These are phyloP conservation scores for Hecatera dysodea DNA, from an alignment of 2,888 invertebrate species.

Conservation along the genomic window DNA sequence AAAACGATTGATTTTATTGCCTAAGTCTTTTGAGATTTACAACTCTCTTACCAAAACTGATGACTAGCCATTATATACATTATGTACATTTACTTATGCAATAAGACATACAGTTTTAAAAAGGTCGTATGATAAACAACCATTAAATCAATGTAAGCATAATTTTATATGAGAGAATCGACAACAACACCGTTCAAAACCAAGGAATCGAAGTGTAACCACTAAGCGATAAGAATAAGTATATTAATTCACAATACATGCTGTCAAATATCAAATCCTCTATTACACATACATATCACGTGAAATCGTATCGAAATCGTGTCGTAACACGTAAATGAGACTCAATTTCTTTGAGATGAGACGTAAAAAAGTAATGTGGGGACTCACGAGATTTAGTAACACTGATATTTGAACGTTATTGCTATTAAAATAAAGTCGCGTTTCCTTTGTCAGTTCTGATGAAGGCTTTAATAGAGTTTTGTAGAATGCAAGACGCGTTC, in stretches of 20 bases:
- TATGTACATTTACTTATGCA: background rate
- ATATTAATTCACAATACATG: conserved; percentile 47
- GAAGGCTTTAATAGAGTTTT: conserved; percentile 78
- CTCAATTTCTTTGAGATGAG: conserved; percentile 77
- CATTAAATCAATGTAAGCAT: conserved; percentile 14
- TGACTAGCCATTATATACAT: too few species aligned
- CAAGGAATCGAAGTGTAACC: conserved; percentile 31
- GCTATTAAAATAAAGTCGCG: conserved; percentile 15
- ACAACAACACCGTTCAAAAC: background rate
- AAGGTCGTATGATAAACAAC: background rate
- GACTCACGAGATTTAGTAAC: conserved; percentile 27
- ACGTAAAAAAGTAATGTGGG: conserved; percentile 77
- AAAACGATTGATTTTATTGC: background rate
- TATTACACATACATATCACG: conserved; percentile 52
- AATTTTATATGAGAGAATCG: conserved; percentile 29
- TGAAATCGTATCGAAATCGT: conserved; percentile 73
- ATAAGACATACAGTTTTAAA: background rate
- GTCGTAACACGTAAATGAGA: conserved; percentile 71
- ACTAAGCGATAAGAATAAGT: conserved; percentile 38
- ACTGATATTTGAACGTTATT: conserved; percentile 15
- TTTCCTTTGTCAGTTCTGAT: conserved; percentile 23
- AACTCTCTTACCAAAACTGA: background rate
- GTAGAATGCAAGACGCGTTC: conserved; percentile 79
- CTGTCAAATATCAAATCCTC: conserved; percentile 41
- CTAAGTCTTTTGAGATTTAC: background rate